Evolutionary conservation across 1,140 invertebrate species (phyloP).

Genomic region (Nephila pilipes): DNA sequence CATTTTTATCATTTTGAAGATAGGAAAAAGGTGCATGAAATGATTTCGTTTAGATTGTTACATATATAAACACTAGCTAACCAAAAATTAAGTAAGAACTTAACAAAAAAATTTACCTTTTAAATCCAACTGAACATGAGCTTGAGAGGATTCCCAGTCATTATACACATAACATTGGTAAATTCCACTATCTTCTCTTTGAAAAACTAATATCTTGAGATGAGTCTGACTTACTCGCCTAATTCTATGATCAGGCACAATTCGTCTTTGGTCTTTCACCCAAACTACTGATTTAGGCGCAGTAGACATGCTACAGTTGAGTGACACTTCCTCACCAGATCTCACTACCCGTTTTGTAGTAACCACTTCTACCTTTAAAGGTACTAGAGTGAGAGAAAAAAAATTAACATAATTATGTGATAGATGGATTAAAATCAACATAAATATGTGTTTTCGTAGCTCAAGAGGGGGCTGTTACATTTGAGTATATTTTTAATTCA

Average conservation of each 20-base stretch:
- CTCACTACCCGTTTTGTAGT: constrained; percentile 70
- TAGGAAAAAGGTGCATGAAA: no score
- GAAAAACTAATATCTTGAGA: constrained; percentile 72
- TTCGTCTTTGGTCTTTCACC: constrained; percentile 75
- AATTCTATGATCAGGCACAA: constrained; percentile 74
- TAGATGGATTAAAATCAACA: no score
- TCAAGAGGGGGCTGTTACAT: no score
- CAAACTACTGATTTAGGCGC: constrained; percentile 74
- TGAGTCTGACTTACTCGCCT: constrained; percentile 63
- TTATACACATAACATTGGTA: constrained; percentile 77
- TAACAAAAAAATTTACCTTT: constrained; percentile 69
- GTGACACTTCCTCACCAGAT: constrained; percentile 76
- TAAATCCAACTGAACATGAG: constrained; percentile 67
- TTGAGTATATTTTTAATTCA: no score
- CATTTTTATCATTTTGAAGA: no score
- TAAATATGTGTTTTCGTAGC: no score
- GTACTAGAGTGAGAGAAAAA: constrained; percentile 46
- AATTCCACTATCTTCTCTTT: constrained; percentile 76
- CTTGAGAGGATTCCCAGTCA: constrained; percentile 77
- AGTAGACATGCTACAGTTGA: constrained; percentile 76
- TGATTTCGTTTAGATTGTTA: no score
- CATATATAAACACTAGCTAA: no score
- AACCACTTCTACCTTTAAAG: constrained; percentile 73
- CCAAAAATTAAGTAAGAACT: neutral
- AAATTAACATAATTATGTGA: no score